Evolutionary conservation across 2,888 invertebrate genomes (phyloP), one percentile per base, ranked within the genome.

Genomic region (Thecophora atra): DNA sequence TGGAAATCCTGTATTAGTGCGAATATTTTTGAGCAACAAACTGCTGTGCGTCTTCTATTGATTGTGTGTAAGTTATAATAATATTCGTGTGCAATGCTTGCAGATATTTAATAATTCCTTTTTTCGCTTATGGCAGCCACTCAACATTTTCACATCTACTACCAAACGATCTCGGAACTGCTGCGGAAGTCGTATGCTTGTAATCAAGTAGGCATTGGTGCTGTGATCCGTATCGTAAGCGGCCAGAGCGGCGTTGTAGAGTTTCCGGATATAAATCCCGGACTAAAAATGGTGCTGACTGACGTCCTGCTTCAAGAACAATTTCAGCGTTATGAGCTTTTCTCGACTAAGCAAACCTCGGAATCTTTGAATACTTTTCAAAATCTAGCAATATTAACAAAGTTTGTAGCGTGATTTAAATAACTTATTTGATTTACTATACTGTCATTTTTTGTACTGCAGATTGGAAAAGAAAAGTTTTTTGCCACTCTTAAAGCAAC

Each of bases 1-100:
- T 85, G 86, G 86, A 82, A 83, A 64, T 82, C 83, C 37, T 84
- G 85, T 26, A 74, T 90, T 0, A 89, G 89, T 79, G 77, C 87
- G 0, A 88, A 90, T 79, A 86, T 88, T 17, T 79, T 90, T 24
- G 87, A 89, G 73, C 89, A 89, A 19, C 90, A 90, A 81, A 90
- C 90, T 0, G 89, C 91, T 1, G 89, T 90, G 0, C 87, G 90
- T 72, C 83, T 92, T 37, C 82, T 90, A 30, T 84, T 89, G 62
- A 87, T 89, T 76, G 87, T 90, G 70, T 89, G 90, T 89, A 82
- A 84, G 84, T 82, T 42, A n/a, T 28, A 3, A 11, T 7, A 47
- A 1, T 24, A 15, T 26, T 15, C 28, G 13, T 15, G 24, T 24
- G 15, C 28, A 58, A 62, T 17, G 42, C 5, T 3, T 19, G 19